Evolutionary conservation across 2,888 invertebrate species (phyloP).

Genomic region (Clanis bilineata): DNA sequence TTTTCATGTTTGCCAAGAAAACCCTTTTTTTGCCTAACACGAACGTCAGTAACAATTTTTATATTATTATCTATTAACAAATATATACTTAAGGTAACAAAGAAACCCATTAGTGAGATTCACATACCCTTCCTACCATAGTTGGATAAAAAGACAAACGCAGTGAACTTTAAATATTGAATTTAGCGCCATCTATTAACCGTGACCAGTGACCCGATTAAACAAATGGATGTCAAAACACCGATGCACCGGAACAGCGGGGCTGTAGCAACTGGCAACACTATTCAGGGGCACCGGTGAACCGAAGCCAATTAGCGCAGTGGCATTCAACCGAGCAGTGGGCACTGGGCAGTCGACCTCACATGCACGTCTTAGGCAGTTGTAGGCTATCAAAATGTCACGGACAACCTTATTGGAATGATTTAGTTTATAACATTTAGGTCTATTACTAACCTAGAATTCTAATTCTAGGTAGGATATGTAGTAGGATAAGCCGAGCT

Average conservation of each 20-base stretch:
- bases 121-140: too few species aligned
- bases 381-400: neutral
- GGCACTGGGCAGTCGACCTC: neutral
- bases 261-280: neutral
- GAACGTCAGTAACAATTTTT: too few species aligned
- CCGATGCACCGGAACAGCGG: slow-evolving; percentile 15
- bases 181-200: neutral
- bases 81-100: too few species aligned
- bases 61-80: too few species aligned
- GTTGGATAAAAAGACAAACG: neutral
- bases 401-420: neutral
- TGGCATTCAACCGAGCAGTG: slow-evolving; percentile 7
- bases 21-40: too few species aligned
- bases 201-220: slow-evolving; percentile 13
- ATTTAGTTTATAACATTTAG: too few species aligned
- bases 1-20: too few species aligned
- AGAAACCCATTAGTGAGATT: too few species aligned
- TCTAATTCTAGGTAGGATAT: too few species aligned
- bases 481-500: too few species aligned
- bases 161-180: neutral
- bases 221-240: slow-evolving; percentile 24
- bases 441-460: too few species aligned
- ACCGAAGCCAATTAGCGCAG: slow-evolving; percentile 27
- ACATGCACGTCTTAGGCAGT: neutral
- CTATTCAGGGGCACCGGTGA: slow-evolving; percentile 24